phyloP scores from a whole-genome alignment of 2,113 vertebrate genomes.

The Limanda limanda region DNA sequence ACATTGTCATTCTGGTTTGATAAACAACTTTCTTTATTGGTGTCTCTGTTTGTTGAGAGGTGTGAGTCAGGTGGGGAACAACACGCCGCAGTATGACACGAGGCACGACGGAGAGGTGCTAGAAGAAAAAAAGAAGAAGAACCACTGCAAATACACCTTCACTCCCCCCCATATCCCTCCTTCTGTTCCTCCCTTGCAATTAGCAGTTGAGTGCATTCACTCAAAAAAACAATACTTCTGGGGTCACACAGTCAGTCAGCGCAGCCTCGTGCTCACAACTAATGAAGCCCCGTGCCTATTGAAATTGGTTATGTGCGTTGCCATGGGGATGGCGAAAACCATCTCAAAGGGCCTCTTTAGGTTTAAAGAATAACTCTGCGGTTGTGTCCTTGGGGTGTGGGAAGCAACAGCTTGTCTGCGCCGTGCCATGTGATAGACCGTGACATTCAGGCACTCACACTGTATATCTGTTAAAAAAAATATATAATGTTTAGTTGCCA shows the following conservation, averaged over 20 bases:
- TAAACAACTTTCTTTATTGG: no score
- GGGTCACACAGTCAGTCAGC: conserved; percentile 15
- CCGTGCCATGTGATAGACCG: not conserved
- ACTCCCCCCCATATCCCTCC: not conserved
- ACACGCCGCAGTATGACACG: not conserved
- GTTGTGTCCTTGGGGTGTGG: conserved; percentile 5
- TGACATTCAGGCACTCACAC: not conserved
- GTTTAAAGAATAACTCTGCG: conserved; percentile 34
- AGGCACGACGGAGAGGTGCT: conserved; percentile 1
- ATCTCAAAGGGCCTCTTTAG: conserved; percentile 27
- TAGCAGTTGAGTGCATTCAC: conserved; percentile 37
- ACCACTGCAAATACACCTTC: conserved; percentile 10
- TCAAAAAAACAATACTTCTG: not conserved
- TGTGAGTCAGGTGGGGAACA: not conserved
- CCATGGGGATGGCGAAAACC: conserved; percentile 53
- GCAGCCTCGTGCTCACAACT: conserved; percentile 37
- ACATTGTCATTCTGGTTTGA: no score
- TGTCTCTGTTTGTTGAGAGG: not conserved
- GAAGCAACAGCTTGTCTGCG: conserved; percentile 21
- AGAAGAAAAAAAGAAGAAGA: not conserved
- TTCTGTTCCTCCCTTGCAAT: conserved; percentile 47
- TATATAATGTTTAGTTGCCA: not conserved
- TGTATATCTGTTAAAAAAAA: not conserved
- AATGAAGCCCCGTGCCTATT: conserved; percentile 59
- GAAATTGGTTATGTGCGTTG: conserved; percentile 44